Evolutionary conservation across 2,113 vertebrate genomes (phyloP).

Genomic region (Brachypodius melanocephalos): DNA sequence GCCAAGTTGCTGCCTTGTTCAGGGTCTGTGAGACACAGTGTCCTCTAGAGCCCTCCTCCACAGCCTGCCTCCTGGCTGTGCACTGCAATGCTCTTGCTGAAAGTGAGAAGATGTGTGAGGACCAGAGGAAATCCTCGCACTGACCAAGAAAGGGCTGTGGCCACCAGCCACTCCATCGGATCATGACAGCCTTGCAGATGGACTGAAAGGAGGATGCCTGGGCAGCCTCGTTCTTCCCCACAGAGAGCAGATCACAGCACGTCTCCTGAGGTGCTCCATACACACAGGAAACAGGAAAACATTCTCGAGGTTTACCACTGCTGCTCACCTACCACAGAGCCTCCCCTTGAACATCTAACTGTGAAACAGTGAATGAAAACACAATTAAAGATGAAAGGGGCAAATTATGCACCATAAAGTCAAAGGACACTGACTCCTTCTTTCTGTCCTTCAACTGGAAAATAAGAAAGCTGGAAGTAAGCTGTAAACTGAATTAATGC

Average conservation of each 20-base stretch:
- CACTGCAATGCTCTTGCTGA: background rate
- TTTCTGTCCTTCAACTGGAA: background rate
- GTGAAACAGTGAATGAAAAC: slow-evolving; percentile 1
- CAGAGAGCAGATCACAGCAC: background rate
- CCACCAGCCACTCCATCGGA: rapidly evolving
- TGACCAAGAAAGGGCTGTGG: background rate
- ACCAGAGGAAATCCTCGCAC: background rate
- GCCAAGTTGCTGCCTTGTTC: background rate
- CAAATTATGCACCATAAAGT: background rate
- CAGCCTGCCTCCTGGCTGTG: rapidly evolving
- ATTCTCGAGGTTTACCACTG: background rate
- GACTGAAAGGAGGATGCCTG: background rate
- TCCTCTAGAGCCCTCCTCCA: background rate
- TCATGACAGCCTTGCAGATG: background rate
- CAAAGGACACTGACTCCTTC: background rate
- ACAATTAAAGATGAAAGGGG: background rate
- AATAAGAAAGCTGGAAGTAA: background rate
- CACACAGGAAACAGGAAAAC: background rate
- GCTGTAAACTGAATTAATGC: background rate
- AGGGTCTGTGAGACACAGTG: rapidly evolving
- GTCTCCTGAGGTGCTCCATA: background rate
- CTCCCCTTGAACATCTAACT: background rate
- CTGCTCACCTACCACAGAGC: background rate
- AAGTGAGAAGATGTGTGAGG: background rate
- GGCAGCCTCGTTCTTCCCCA: background rate